Evolutionary conservation across 2,113 vertebrate genomes (phyloP).

Genomic region (Laterallus jamaicensis): DNA sequence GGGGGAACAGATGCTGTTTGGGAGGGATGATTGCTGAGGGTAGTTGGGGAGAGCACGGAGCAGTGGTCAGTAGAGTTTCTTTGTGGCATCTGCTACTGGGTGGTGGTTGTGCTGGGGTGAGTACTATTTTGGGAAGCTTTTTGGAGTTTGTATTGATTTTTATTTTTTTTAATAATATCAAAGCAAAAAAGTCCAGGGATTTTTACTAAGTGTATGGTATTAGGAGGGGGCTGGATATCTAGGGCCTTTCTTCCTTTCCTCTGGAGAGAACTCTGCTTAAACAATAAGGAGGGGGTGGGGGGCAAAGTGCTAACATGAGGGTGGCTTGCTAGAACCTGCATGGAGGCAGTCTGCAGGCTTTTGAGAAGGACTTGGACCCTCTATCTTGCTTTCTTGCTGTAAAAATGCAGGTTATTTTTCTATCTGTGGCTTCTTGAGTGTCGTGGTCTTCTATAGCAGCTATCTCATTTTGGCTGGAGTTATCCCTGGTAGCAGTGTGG

Average conservation of each 20-base stretch:
- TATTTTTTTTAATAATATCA: too few species aligned
- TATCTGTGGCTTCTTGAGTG: neutral
- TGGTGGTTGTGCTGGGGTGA: rapidly evolving
- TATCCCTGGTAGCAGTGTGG: too few species aligned
- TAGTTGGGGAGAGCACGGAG: neutral
- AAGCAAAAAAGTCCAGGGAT: rapidly evolving
- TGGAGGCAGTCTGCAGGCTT: rapidly evolving
- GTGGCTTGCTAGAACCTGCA: rapidly evolving
- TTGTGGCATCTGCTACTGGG: rapidly evolving
- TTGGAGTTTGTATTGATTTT: neutral
- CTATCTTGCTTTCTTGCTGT: neutral
- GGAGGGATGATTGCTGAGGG: neutral
- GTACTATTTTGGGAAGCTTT: rapidly evolving
- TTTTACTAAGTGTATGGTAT: neutral
- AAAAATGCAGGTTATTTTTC: neutral
- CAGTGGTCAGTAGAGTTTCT: rapidly evolving
- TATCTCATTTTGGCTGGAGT: rapidly evolving
- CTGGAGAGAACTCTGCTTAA: neutral
- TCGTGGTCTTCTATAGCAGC: rapidly evolving
- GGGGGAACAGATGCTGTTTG: neutral
- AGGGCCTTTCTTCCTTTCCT: rapidly evolving
- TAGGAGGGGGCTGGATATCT: neutral
- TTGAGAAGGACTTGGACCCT: neutral
- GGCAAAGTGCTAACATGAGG: neutral
- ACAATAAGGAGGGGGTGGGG: neutral